Evolutionary conservation across 2,113 vertebrate genomes (phyloP).

Genomic region (Jaculus jaculus): DNA sequence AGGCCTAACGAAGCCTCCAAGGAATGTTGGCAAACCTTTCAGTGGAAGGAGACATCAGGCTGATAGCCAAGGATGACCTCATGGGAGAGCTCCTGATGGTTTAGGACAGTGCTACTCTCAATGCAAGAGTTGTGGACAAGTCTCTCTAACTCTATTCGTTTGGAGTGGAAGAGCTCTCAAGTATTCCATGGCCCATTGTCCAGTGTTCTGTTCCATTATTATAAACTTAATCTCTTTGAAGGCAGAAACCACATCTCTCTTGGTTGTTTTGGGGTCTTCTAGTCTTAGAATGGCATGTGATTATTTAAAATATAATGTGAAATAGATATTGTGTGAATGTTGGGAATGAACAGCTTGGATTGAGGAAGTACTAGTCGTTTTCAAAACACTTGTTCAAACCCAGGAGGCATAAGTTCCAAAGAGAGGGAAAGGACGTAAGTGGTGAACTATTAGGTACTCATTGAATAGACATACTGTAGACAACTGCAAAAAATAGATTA

Average conservation of each 20-base stretch:
- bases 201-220: background rate
- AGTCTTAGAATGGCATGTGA: background rate
- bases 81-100: background rate
- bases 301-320: background rate
- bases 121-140: background rate
- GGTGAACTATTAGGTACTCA: background rate
- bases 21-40: constrained; percentile 27
- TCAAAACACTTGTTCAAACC: background rate
- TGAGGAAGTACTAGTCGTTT: constrained; percentile 2
- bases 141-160: background rate
- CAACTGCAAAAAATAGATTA: background rate
- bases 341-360: background rate
- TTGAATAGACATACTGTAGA: background rate
- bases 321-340: constrained; percentile 5
- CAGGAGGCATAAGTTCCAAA: background rate
- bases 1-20: background rate
- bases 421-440: background rate
- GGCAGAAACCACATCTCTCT: background rate
- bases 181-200: background rate
- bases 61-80: background rate
- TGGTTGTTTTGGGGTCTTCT: background rate
- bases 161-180: background rate
- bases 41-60: background rate
- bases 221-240: constrained; percentile 22
- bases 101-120: background rate